Conservation (phyloP, 2,888 invertebrate genomes). For the Pyrgus malvae region DNA sequence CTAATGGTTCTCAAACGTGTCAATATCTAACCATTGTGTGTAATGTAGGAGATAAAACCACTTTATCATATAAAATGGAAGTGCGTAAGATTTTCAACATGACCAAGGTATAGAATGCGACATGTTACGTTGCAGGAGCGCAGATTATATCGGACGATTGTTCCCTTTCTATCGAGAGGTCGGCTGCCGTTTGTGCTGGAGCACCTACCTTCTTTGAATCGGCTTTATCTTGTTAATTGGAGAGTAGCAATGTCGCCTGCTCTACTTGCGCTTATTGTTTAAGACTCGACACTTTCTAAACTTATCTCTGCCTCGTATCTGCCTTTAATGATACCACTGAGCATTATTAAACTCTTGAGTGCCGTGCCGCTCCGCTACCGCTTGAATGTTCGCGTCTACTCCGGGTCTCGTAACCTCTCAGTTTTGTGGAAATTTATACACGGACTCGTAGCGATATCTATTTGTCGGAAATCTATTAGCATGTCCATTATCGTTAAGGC, state of each 20-base stretch:
- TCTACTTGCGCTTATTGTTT: conserved; percentile 66
- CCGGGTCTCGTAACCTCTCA: conserved; percentile 1
- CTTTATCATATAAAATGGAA: conserved; percentile 12
- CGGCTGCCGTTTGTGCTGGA: conserved; percentile 43
- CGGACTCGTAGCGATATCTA: conserved; percentile 17
- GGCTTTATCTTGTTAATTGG: conserved; percentile 60
- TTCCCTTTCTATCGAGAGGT: conserved; percentile 45
- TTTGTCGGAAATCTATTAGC: conserved; percentile 23
- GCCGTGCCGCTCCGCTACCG: conserved; percentile 25
- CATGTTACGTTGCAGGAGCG: conserved; percentile 28
- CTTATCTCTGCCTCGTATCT: conserved; percentile 62
- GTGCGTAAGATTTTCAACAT: conserved; percentile 15
- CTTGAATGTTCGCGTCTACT: conserved; percentile 20
- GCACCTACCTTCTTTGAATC: conserved; percentile 43
- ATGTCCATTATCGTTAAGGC: conserved; percentile 21
- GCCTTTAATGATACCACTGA: conserved; percentile 52
- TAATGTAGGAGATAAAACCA: not conserved
- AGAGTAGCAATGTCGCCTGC: conserved; percentile 54
- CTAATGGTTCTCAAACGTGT: not conserved
- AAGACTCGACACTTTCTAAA: conserved; percentile 70
- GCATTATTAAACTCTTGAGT: conserved; percentile 44
- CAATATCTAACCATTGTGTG: conserved; percentile 8
- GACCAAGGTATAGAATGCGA: conserved; percentile 1
- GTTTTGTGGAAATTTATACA: conserved; percentile 10
- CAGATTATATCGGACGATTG: conserved; percentile 48